Evolutionary conservation across 2,888 invertebrate species (phyloP), one percentile per base, ranked within the genome.

Genomic region (Polydrusus pterygomalis): DNA sequence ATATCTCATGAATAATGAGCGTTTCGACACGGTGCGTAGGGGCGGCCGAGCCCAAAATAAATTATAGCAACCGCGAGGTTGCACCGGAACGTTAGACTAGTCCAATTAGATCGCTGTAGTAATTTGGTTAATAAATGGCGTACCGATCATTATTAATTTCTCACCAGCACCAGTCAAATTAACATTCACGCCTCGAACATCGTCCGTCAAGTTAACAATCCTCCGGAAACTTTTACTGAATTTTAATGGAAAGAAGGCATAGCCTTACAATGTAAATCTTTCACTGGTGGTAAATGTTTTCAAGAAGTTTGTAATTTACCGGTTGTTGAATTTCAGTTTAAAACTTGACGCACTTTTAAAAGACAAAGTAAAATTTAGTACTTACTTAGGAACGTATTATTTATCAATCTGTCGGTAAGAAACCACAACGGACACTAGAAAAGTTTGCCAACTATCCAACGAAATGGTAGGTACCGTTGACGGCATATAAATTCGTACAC

Each of bases 131-230:
- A 86, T 85, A 85, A 85, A 86, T 85, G 85, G 85, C 83, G 83
- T 84, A 84, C 85, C 86, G 83, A 86, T 86, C 85, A 84, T 87
- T 86, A 86, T 86, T 86, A 86, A 87, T 87, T 87, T 85, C 84
- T 83, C 82, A 74, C 77, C 67, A 69, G 65, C 70, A 58, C 62
- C 43, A 40, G 74, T 62, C 70, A 69, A 77, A 81, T 82, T 80
- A 75, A 65, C 75, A 65, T 75, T 75, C 74, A 45, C 30, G 54
- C 49, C 34, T 51, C 30, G 56, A 56, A 38, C 63, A 38, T 63
- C 65, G 47, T 70, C 49, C 45, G 63, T 74, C 71, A 71, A 54
- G 58, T 38, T 60, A 60, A 38, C 58, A 60, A 60, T 60, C 58
- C 58, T 60, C 54, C 56, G 68, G 68, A 54, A 51, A 68, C 68